Evolutionary conservation across 30 jellyfish, hydroid and myxozoan genomes (phyloP).

Genomic region (Aurelia aurita complex sp. Pacific): DNA sequence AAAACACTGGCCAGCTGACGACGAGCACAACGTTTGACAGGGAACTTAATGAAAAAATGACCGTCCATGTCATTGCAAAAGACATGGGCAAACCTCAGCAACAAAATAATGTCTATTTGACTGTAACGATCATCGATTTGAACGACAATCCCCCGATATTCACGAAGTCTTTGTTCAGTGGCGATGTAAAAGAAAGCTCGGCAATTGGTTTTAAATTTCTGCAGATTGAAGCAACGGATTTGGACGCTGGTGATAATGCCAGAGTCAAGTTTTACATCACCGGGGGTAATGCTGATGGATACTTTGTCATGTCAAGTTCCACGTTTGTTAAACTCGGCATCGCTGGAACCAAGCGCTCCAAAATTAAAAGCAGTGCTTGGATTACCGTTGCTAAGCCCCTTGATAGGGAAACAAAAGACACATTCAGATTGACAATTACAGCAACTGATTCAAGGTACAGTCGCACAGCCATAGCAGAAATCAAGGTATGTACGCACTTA

Average conservation of each 20-base stretch:
- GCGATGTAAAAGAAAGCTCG: conserved; percentile 63
- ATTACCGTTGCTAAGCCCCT: conserved; percentile 81
- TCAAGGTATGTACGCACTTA: conserved; percentile 71
- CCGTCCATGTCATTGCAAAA: conserved; percentile 81
- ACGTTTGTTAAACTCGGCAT: conserved; percentile 65
- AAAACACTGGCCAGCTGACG: conserved; percentile 77
- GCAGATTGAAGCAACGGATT: conserved; percentile 74
- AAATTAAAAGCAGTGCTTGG: conserved; percentile 65
- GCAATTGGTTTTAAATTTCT: conserved; percentile 55
- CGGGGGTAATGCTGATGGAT: conserved; percentile 90
- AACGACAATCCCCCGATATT: conserved; percentile 87
- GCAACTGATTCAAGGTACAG: conserved; percentile 87
- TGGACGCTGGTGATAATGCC: conserved; percentile 97
- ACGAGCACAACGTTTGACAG: conserved; percentile 86
- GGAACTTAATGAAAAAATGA: conserved; percentile 71
- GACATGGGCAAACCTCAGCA: conserved; percentile 76
- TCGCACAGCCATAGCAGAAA: conserved; percentile 62
- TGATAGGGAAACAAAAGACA: conserved; percentile 85
- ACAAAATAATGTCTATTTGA: conserved; percentile 73
- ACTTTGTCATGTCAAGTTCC: conserved; percentile 80
- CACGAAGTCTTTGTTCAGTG: conserved; percentile 40
- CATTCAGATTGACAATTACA: conserved; percentile 65
- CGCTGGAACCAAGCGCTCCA: too few relatives aligned
- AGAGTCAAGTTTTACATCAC: conserved; percentile 78
- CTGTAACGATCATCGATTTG: conserved; percentile 79